Conservation (phyloP, 2,888 invertebrate genomes). For the Elysia crispata region DNA sequence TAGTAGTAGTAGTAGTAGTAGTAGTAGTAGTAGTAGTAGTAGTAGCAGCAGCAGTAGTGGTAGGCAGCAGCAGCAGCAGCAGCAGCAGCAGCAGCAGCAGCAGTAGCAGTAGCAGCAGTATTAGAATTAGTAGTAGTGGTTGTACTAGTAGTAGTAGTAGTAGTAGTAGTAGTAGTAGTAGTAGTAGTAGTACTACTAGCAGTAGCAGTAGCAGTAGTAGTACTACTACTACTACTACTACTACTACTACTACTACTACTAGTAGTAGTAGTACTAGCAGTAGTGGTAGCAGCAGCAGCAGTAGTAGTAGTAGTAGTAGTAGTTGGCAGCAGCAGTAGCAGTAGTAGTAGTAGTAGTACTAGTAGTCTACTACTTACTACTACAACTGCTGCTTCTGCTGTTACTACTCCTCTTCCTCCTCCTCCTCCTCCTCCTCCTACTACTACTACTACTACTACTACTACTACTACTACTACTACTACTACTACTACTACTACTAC, state of each 20-base stretch:
- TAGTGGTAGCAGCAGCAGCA: neutral
- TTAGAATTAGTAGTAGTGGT: neutral
- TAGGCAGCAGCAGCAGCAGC: neutral
- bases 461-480: too few relatives aligned
- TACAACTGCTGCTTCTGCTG: too few relatives aligned
- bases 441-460: too few relatives aligned
- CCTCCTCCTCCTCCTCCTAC: too few relatives aligned
- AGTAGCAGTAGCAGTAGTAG: neutral
- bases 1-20: slow-evolving; percentile 1
- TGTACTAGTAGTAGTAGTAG: neutral
- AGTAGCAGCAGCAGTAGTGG: slow-evolving; percentile 21
- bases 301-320: neutral
- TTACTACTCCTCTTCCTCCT: too few relatives aligned
- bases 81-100: neutral
- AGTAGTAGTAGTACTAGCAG: neutral
- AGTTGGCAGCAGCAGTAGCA: too few relatives aligned
- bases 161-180: neutral
- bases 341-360: too few relatives aligned
- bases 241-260: neutral
- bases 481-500: too few relatives aligned
- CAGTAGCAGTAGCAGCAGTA: neutral
- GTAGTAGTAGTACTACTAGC: neutral
- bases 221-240: neutral
- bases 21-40: slow-evolving; percentile 32
- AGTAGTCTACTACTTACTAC: too few relatives aligned